Base-by-base conservation (phyloP, 2,113 vertebrate species). In the Zosterops japonicus region DNA sequence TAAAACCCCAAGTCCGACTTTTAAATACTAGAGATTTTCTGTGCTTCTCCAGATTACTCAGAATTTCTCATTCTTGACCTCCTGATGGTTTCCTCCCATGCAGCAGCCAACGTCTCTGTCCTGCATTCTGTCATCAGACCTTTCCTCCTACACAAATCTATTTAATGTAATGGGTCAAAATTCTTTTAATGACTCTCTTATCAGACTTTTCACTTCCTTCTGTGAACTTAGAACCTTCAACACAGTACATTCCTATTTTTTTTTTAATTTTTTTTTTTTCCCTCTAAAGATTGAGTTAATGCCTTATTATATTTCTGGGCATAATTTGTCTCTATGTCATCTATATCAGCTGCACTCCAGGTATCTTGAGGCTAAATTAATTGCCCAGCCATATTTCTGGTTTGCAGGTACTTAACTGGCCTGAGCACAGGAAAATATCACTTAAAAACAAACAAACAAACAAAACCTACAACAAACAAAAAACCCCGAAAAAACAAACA, bases 21-120 rank as follows among this genome's bases (percentile, higher is more conserved):
- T 46, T n/a, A 41, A 39, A 59, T 22, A 50, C 5, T 68, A 9
- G 5, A 67, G n/a, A 24, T 8, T 76, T 14, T 59, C 2, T 17
- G 2, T 14, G 8, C 5, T 72, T 56, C 27, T 61, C 7, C 42
- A 31, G 8, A 56, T 72, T 53, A 42, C 57, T 75, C 22, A 52
- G 24, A 52, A 6, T 2, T 5, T 70, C 11, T 57, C 9, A 49
- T 39, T 71, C 23, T 16, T 72, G 33, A 42, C 20, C 5, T 76
- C 25, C 20, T 1, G 2, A 7, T 23, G 10, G 9, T 65, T 78
- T 75, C 17, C 28, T 53, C 33, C 28, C 14, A 9, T 19, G 16
- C 14, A 63, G 12, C 7, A 68, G 9, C 5, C 29, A 65, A 3
- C 0, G 0, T 64, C 7, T 4, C 16, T 7, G 4, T 85, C 46